These are phyloP conservation scores for Piaya cayana DNA, from an alignment of 2,113 vertebrate genomes.

Conservation along the genomic window DNA sequence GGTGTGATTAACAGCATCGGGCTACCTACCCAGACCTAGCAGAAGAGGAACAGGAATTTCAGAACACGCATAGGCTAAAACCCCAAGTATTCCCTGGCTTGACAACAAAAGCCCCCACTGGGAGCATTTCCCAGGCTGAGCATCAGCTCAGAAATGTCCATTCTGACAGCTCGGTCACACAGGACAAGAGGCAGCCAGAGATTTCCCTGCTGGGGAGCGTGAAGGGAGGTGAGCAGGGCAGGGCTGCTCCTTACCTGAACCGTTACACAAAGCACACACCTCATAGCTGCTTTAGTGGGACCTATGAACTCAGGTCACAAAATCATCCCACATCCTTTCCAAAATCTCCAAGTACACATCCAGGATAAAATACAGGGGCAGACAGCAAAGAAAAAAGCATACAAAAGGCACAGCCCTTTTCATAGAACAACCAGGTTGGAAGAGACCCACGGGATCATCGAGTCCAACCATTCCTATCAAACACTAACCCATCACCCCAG, in stretches of 20 bases:
- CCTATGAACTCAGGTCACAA: neutral
- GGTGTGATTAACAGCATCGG: neutral
- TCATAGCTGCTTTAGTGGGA: neutral
- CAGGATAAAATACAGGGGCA: neutral
- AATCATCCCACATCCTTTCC: neutral
- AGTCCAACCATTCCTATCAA: no score
- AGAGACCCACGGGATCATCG: no score
- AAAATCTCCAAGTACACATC: neutral
- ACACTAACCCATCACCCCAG: no score
- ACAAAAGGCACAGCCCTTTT: neutral
- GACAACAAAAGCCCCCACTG: neutral
- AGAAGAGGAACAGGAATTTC: neutral
- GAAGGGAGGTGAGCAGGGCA: neutral
- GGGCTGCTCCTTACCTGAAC: neutral
- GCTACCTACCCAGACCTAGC: neutral
- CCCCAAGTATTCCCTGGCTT: neutral
- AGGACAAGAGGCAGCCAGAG: neutral
- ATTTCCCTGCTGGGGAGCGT: neutral
- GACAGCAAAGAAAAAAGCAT: neutral
- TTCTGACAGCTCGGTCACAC: fast-evolving
- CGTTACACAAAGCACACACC: neutral
- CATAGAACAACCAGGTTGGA: no score
- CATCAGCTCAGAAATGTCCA: neutral
- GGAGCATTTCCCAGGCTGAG: neutral
- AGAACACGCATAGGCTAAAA: neutral